A percentile compares a stretch with the other conserved stretches of the same genome.
phyloP scores from a whole-genome alignment of 2,797 vertebrate genomes.

The Sylvilagus floridanus region DNA sequence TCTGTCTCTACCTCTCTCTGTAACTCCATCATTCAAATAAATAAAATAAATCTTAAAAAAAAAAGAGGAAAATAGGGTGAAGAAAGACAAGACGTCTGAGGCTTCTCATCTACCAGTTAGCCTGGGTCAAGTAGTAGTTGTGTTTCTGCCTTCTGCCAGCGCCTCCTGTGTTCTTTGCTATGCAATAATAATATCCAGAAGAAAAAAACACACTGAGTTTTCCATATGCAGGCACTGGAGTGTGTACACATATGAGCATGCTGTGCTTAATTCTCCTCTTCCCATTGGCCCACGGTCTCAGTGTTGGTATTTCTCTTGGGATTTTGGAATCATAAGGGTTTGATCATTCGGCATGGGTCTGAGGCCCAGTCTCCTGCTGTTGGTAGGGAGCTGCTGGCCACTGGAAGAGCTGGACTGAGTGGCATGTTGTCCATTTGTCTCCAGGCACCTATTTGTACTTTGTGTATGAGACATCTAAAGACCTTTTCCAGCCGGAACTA shows the following conservation, averaged over 20 bases:
- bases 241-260: not conserved
- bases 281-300: not conserved
- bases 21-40: no score
- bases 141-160: not conserved
- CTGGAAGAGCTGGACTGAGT: not conserved
- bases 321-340: not conserved
- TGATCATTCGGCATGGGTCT: not conserved
- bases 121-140: not conserved
- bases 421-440: not conserved
- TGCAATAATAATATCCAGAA: not conserved
- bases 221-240: fast-evolving
- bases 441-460: not conserved
- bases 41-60: no score
- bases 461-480: not conserved
- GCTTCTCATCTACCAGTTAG: not conserved
- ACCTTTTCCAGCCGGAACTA: not conserved
- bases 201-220: not conserved
- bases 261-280: not conserved
- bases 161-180: not conserved
- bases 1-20: no score
- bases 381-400: not conserved
- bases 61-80: not conserved
- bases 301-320: not conserved
- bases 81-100: not conserved
- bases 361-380: not conserved